Percentiles rank a stretch among this genome's conserved stretches.
Evolutionary conservation across 1,140 invertebrate genomes (phyloP).

Genomic region (Dysdera silvatica): DNA sequence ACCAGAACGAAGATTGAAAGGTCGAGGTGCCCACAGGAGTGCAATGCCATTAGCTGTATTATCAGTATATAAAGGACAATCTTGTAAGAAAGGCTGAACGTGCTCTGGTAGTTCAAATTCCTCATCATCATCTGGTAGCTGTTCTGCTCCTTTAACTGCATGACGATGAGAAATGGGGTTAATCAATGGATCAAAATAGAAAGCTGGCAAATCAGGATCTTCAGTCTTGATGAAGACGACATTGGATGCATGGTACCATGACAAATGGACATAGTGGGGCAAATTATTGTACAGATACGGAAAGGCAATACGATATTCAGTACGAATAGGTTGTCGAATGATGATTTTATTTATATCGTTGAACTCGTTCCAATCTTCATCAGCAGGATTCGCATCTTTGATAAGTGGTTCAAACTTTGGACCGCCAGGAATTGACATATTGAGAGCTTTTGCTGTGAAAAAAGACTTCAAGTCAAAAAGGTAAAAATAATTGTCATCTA

Average conservation of each 20-base stretch:
- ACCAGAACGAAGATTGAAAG: constrained; percentile 92
- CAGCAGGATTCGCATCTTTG: constrained; percentile 91
- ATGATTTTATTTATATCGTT: constrained; percentile 99
- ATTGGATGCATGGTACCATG: constrained; percentile 97
- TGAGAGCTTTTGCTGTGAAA: constrained; percentile 98
- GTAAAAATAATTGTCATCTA: constrained; percentile 99
- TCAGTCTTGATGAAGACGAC: constrained; percentile 99
- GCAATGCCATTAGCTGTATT: constrained; percentile 99
- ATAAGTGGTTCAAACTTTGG: constrained; percentile 99
- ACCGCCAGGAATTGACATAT: constrained; percentile 99
- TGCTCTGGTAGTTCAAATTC: constrained; percentile 87
- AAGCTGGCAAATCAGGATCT: constrained; percentile 99
- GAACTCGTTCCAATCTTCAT: constrained; percentile 99
- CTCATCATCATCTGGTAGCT: constrained; percentile 70
- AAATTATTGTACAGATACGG: constrained; percentile 99
- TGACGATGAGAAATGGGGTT: constrained; percentile 97
- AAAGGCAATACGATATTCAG: constrained; percentile 98
- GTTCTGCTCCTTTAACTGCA: constrained; percentile 67
- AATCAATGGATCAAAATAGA: constrained; percentile 99
- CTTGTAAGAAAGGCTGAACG: constrained; percentile 84
- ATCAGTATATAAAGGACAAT: constrained; percentile 93
- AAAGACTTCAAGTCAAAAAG: constrained; percentile 98
- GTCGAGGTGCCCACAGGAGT: constrained; percentile 94
- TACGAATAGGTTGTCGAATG: constrained; percentile 94
- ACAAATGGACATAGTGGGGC: constrained; percentile 82